Evolutionary conservation across 2,797 vertebrate genomes (phyloP).

Genomic region (Megalops cyprinoides): DNA sequence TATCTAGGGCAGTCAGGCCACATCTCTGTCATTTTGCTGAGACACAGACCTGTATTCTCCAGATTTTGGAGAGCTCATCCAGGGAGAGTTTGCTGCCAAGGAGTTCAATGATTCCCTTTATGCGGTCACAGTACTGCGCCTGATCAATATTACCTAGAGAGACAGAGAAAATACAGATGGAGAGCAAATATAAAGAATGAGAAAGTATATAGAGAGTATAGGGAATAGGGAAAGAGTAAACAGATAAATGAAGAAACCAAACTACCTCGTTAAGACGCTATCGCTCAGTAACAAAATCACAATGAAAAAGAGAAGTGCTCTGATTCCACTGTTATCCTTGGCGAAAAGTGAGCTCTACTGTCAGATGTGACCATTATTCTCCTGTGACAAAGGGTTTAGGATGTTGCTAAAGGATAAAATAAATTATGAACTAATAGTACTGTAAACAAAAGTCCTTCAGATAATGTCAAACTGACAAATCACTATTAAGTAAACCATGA

Average conservation of each 20-base stretch:
- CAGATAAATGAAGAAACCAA: background rate
- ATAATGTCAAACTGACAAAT: background rate
- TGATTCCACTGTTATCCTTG: background rate
- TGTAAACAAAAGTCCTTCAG: background rate
- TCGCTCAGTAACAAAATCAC: background rate
- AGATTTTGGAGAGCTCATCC: constrained; percentile 97
- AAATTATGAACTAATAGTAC: background rate
- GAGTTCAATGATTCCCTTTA: constrained; percentile 98
- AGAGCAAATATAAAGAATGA: background rate
- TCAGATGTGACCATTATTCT: background rate
- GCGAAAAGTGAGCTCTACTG: background rate
- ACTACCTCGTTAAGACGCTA: background rate
- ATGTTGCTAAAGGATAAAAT: background rate
- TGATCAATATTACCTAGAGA: constrained; percentile 94
- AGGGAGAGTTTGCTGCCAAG: constrained; percentile 96
- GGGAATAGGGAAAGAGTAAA: constrained; percentile 17
- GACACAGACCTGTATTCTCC: constrained; percentile 89
- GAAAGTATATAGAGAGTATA: background rate
- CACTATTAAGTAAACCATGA: background rate
- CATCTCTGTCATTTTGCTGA: background rate
- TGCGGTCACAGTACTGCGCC: constrained; percentile 97
- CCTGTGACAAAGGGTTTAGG: background rate
- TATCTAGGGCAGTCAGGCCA: constrained; percentile 8
- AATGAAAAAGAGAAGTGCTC: background rate
- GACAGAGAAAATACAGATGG: constrained; percentile 7